Percentiles rank a stretch among this genome's conserved stretches.
phyloP scores from a whole-genome alignment of 1,140 invertebrate species.

The Bilobella aurantiaca region DNA sequence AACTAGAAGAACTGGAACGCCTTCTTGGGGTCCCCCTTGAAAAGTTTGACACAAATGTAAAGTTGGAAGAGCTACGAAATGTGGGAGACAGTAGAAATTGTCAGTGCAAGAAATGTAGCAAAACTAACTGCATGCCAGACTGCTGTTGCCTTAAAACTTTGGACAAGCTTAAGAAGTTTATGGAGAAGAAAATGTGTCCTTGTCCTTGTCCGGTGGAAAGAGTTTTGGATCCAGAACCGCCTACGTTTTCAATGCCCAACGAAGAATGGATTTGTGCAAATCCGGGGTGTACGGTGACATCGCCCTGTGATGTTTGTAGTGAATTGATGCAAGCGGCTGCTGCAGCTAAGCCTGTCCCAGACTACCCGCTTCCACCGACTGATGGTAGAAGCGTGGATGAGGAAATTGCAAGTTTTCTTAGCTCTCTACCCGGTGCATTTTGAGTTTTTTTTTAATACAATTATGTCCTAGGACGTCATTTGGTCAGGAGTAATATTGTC shows the following conservation, averaged over 20 bases:
- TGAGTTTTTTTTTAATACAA: too few relatives aligned
- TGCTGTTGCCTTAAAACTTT: constrained; percentile 6
- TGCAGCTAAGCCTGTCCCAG: background rate
- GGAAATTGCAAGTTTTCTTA: background rate
- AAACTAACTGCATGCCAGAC: background rate
- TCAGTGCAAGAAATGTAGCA: constrained; percentile 5
- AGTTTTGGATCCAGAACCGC: background rate
- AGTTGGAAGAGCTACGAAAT: background rate
- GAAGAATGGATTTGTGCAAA: background rate
- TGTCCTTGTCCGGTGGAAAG: background rate
- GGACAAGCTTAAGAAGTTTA: constrained; percentile 11
- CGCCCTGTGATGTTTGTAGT: background rate
- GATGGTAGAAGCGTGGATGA: background rate
- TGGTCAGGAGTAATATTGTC: too few relatives aligned
- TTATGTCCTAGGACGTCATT: too few relatives aligned
- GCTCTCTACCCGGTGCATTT: background rate
- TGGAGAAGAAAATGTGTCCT: background rate
- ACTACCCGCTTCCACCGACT: background rate
- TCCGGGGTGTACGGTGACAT: background rate
- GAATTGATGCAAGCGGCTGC: background rate
- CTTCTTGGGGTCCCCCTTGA: constrained; percentile 21
- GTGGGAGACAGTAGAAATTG: background rate
- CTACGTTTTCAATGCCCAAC: background rate
- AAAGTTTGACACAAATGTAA: background rate
- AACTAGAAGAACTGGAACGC: constrained; percentile 27